Percentiles rank a stretch among this genome's conserved stretches.
phyloP scores from a whole-genome alignment of 2,888 invertebrate species.

The Parapristionchus giblindavisi region DNA sequence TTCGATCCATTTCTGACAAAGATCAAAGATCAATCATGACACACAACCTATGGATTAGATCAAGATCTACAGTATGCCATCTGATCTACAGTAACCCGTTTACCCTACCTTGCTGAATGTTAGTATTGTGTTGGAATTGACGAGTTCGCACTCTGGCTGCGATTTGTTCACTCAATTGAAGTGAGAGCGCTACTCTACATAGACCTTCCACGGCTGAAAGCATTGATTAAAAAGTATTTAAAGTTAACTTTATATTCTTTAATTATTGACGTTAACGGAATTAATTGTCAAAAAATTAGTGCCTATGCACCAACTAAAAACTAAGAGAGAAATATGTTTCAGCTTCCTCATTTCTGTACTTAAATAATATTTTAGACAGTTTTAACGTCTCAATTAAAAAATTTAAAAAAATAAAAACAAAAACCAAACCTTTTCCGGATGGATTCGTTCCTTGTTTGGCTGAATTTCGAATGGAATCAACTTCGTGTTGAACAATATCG shows the following conservation, averaged over 20 bases:
- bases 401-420: no score
- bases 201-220: slow-evolving; percentile 24
- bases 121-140: slow-evolving; percentile 11
- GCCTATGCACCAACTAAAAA: no score
- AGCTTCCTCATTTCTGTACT: no score
- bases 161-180: slow-evolving; percentile 20
- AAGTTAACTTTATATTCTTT: no score
- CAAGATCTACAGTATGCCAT: no score
- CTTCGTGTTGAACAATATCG: slow-evolving; percentile 44
- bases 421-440: slow-evolving; percentile 13
- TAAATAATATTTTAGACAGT: no score
- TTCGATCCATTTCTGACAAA: slow-evolving; percentile 30
- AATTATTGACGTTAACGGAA: no score
- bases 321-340: neutral
- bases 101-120: slow-evolving; percentile 11
- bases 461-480: neutral
- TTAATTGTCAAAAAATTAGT: no score
- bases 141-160: slow-evolving; percentile 3
- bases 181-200: slow-evolving; percentile 9
- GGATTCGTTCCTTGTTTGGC: neutral
- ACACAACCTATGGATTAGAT: no score
- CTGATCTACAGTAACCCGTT: no score
- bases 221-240: neutral
- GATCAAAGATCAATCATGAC: no score
- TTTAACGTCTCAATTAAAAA: neutral